These are phyloP conservation scores for Labroides dimidiatus DNA, from an alignment of 2,797 vertebrate genomes.

Conservation along the genomic window DNA sequence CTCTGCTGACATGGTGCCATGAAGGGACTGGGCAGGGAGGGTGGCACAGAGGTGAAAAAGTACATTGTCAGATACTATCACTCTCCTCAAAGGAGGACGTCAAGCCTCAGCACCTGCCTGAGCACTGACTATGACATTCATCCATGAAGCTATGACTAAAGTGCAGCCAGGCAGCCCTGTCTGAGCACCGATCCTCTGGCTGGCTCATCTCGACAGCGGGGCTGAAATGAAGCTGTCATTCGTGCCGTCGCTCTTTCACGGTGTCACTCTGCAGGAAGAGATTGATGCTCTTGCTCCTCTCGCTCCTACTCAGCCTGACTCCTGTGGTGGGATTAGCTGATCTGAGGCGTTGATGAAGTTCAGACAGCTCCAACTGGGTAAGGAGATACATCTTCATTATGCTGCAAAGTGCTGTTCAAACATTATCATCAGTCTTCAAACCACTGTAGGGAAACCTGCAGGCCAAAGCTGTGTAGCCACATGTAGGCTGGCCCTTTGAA, in stretches of 20 bases:
- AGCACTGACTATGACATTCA: conserved; percentile 67
- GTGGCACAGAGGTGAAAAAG: conserved; percentile 60
- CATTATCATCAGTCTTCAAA: conserved; percentile 73
- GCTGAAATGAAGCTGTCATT: conserved; percentile 77
- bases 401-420: conserved; percentile 64
- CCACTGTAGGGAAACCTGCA: conserved; percentile 34
- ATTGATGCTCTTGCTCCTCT: conserved; percentile 62
- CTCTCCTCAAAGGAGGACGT: conserved; percentile 56
- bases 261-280: conserved; percentile 46
- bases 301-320: conserved; percentile 38
- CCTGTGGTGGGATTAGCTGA: conserved; percentile 60
- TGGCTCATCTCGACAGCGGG: conserved; percentile 39
- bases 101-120: conserved; percentile 66
- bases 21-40: conserved; percentile 30
- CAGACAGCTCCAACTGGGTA: conserved; percentile 65
- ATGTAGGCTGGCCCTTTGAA: conserved; percentile 40
- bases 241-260: conserved; percentile 54
- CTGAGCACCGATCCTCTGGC: conserved; percentile 72
- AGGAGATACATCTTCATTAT: conserved; percentile 75
- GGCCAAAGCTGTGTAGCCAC: conserved; percentile 30
- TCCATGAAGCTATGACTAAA: conserved; percentile 66
- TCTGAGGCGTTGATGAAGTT: conserved; percentile 72
- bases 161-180: conserved; percentile 54
- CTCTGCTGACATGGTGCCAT: conserved; percentile 60
- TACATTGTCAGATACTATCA: conserved; percentile 79